Evolutionary conservation across 2,113 vertebrate species (phyloP).

Genomic region (Hiodon alosoides): DNA sequence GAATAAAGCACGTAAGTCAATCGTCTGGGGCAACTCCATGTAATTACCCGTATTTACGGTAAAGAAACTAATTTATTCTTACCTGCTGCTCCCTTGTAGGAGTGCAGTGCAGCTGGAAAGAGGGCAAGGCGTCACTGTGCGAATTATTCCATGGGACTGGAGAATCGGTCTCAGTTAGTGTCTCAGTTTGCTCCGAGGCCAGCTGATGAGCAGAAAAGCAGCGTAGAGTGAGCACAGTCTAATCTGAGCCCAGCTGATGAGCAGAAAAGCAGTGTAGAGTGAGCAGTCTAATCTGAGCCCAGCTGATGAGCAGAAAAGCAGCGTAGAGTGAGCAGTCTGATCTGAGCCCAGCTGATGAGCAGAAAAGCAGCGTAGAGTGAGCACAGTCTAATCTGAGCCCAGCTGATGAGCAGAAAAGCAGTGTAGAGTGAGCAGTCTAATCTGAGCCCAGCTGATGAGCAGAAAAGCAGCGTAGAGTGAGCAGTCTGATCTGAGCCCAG

Average conservation of each 20-base stretch:
- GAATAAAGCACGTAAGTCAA: neutral
- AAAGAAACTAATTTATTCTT: neutral
- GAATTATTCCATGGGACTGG: neutral
- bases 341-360: too few species aligned
- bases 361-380: too few species aligned
- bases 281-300: neutral
- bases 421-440: too few species aligned
- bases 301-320: neutral
- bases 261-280: neutral
- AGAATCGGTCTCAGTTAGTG: neutral
- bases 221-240: neutral
- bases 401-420: too few species aligned
- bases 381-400: too few species aligned
- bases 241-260: neutral
- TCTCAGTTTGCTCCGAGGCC: neutral
- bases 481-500: too few species aligned
- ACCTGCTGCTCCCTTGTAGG: constrained; percentile 8
- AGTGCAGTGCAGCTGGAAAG: neutral
- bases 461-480: too few species aligned
- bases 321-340: too few species aligned
- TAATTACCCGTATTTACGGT: neutral
- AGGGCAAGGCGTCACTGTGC: neutral
- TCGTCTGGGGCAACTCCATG: neutral
- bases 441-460: too few species aligned
- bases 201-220: neutral